Base-by-base conservation (phyloP, 1,140 invertebrate species). In the Papilio glaucus region DNA sequence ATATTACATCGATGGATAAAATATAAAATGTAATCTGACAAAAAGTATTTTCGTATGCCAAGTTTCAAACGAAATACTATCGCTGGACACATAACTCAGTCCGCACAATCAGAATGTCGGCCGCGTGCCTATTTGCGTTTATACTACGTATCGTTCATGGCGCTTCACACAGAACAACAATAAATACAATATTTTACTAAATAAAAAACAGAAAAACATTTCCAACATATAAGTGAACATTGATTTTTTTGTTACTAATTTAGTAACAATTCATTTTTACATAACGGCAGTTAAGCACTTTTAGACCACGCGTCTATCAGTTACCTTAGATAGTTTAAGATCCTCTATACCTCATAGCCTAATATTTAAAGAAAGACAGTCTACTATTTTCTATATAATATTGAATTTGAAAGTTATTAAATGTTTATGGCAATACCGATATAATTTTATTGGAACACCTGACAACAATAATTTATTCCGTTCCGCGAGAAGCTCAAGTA, bases 31-130 rank as follows among this genome's bases (percentile, higher is more conserved):
- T 57, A 57, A 57, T 57, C 49, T 57, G 49, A 57, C 10, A 21
- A 6, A 37, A 39, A 65, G 33, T 39, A 65, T 41, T 38, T 65
- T 65, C 33, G 62, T 65, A 65, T 65, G 62, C 62, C 62, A 65
- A 65, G 62, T 65, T 65, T 65, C 62, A 65, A 65, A 65, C 62
- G 62, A 21, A 65, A 65, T 65, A 38, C 33, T 65, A 65, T 65
- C 62, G 62, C 18, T 65, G 10, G 13, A 39, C 10, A 18, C 62
- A 65, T 65, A 41, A 65, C 62, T 65, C 62, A 65, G 62, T 65
- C 37, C 29, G 29, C 15, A 37, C 62, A 65, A 65, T 65, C 62
- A 65, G 37, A 41, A 24, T 61, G 60, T 61, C 37, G 62, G 62
- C 37, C 37, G 15, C 62, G 39, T 65, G 62, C 62, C 33, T 65